These are phyloP conservation scores for Noctua pronuba DNA, from an alignment of 2,888 invertebrate species.

Conservation along the genomic window DNA sequence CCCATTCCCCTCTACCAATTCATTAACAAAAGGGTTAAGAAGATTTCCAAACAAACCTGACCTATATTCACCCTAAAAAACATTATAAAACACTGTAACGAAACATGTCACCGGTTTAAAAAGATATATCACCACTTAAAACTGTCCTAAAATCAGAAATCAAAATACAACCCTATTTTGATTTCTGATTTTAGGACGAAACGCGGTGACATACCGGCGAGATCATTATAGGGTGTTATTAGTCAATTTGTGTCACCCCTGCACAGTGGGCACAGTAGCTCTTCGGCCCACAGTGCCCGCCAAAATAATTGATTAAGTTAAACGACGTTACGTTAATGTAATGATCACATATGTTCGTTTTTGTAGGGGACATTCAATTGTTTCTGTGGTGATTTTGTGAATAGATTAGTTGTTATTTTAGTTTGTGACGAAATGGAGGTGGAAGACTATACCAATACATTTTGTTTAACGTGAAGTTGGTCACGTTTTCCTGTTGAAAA, in stretches of 20 bases:
- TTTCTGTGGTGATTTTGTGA: constrained; percentile 73
- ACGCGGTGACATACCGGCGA: constrained; percentile 71
- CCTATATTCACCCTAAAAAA: constrained; percentile 55
- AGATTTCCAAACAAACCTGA: constrained; percentile 24
- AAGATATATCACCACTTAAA: constrained; percentile 81
- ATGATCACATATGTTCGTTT: constrained; percentile 88
- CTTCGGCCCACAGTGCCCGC: constrained; percentile 57
- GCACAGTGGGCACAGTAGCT: constrained; percentile 66
- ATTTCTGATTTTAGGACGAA: no score
- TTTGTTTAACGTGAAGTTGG: not conserved
- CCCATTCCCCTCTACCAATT: not conserved
- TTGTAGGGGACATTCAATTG: constrained; percentile 60
- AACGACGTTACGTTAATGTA: constrained; percentile 86
- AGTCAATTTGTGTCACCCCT: constrained; percentile 84
- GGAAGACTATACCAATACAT: not conserved
- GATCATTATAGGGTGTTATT: constrained; percentile 85
- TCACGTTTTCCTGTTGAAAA: not conserved
- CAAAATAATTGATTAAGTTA: constrained; percentile 88
- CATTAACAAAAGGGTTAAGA: not conserved
- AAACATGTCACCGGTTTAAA: constrained; percentile 80
- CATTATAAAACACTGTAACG: constrained; percentile 53
- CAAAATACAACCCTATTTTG: no score
- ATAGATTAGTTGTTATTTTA: constrained; percentile 64
- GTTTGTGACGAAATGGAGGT: constrained; percentile 15
- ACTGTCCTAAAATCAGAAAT: constrained; percentile 78